Evolutionary conservation across 2,888 invertebrate species (phyloP), one percentile per base, ranked within the genome.

Genomic region (Nemotelus nigrinus): DNA sequence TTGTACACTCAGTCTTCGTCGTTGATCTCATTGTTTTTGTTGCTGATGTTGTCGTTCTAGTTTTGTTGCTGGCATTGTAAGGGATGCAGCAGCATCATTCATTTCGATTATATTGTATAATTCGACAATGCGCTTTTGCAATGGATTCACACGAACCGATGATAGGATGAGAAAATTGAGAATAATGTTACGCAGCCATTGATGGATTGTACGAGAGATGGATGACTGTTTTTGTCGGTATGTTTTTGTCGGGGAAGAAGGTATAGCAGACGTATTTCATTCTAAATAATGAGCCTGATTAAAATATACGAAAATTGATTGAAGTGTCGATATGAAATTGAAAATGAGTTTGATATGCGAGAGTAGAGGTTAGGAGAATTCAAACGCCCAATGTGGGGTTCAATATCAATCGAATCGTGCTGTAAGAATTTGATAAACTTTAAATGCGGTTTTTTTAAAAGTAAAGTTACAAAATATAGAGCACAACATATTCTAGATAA

Each of bases 51-150:
- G 10, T 57, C 25, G 57, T 57, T 8, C 10, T 4, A 10, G 41
- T 63, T 63, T 63, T 63, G 70, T 65, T 65, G 50, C 5, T 50
- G 50, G 5, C 8, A 7, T 50, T 50, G 50, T 50, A 25, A 60
- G 55, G 10, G 25, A 70, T 55, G 55, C 55, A 25, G 25, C 25
- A 25, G 25, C 25, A 25, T 25, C 25, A 70, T 70, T 39, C 70
- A 70, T 70, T 70, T 53, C 55, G 65, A 44, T 47, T 65, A 65
- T 65, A 70, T 70, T 70, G 44, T 70, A 43, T 70, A 55, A 70
- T 70, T 70, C 44, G 70, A 70, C 55, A 70, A 70, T 70, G 70
- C 70, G 55, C 70, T 70, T 70, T 53, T 53, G 55, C 70, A 70
- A 70, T 70, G 43, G 10, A 50, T n/a, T 48, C 65, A 44, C 7